These are phyloP conservation scores for Lepilemur ruficaudatus DNA, from an alignment of 2,797 vertebrate species.

Conservation along the genomic window DNA sequence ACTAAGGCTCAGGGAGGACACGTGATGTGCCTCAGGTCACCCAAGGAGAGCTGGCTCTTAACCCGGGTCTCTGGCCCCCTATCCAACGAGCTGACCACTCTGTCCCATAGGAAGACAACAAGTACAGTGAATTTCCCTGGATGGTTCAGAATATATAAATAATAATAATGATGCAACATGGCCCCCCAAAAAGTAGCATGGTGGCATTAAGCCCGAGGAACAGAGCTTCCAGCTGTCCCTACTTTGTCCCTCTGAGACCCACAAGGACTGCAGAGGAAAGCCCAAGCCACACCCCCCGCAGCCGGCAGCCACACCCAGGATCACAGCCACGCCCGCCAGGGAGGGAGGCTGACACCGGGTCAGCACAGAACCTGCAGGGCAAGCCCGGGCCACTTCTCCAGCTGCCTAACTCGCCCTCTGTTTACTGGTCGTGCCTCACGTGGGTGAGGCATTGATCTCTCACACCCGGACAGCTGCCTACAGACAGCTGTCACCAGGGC, in stretches of 20 bases:
- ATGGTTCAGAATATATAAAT: background rate
- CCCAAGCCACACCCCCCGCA: background rate
- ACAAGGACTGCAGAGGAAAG: background rate
- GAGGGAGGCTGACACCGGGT: slow-evolving; percentile 2
- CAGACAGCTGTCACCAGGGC: slow-evolving; percentile 41
- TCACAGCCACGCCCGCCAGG: background rate
- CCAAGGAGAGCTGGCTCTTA: background rate
- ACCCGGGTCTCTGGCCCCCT: background rate
- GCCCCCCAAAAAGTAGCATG: background rate
- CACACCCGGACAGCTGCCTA: slow-evolving; percentile 41
- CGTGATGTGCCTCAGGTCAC: background rate
- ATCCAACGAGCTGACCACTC: background rate
- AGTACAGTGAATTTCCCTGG: fast-evolving
- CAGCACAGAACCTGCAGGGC: slow-evolving; percentile 37
- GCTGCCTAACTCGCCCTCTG: background rate
- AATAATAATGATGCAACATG: fast-evolving
- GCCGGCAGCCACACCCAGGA: background rate
- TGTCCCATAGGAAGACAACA: background rate
- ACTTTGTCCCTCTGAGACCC: background rate
- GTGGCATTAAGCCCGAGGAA: background rate
- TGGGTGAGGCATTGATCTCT: slow-evolving; percentile 42
- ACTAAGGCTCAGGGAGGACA: background rate
- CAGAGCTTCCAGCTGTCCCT: background rate
- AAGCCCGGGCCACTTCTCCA: slow-evolving; percentile 53
- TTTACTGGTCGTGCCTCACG: background rate